These are phyloP conservation scores for Poecilia velifera DNA, from an alignment of 2,797 vertebrate genomes.

Conservation along the genomic window DNA sequence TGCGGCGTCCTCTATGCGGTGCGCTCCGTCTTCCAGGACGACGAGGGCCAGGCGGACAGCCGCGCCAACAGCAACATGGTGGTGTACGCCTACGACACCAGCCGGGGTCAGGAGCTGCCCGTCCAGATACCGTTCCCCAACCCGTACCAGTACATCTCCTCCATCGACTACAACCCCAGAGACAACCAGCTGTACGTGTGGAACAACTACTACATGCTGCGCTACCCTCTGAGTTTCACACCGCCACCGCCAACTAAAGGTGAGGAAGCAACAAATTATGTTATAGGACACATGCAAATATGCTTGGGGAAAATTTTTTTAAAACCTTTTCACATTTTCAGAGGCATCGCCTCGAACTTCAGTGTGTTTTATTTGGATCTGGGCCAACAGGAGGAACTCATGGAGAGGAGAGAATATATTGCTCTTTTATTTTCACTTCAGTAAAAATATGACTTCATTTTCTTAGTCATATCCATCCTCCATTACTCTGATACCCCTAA, in stretches of 20 bases:
- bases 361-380: not conserved
- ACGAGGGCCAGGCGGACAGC: slow-evolving; percentile 90
- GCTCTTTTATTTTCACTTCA: not conserved
- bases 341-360: not conserved
- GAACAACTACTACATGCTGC: slow-evolving; percentile 93
- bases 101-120: slow-evolving; percentile 85
- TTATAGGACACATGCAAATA: not conserved
- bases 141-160: slow-evolving; percentile 93
- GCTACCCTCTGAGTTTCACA: slow-evolving; percentile 90
- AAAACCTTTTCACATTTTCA: not conserved
- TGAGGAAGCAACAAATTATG: slow-evolving; percentile 40
- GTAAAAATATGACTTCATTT: not conserved
- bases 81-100: slow-evolving; percentile 92
- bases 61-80: slow-evolving; percentile 88
- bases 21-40: slow-evolving; percentile 91
- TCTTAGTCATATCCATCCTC: not conserved
- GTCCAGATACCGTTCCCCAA: slow-evolving; percentile 90
- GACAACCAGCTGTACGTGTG: slow-evolving; percentile 96
- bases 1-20: slow-evolving; percentile 92
- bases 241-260: slow-evolving; percentile 87
- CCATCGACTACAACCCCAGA: slow-evolving; percentile 93
- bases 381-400: not conserved
- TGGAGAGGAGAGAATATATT: not conserved
- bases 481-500: not conserved
- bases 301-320: not conserved